phyloP scores from a whole-genome alignment of 2,888 invertebrate species.

The Drosophila neonasuta region DNA sequence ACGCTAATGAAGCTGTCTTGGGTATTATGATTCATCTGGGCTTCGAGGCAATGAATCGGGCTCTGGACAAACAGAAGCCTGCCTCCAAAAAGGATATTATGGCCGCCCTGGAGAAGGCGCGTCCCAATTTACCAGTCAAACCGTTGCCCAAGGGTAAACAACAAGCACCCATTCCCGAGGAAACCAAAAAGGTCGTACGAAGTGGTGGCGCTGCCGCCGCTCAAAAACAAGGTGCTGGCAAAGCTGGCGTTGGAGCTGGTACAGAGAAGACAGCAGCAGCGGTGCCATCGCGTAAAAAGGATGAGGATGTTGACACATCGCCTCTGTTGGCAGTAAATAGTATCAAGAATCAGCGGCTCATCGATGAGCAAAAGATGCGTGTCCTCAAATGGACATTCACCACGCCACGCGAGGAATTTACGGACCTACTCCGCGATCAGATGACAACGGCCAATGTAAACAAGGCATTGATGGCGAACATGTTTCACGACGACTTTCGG shows the following conservation, averaged over 20 bases:
- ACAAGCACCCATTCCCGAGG: slow-evolving; percentile 83
- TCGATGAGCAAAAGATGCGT: slow-evolving; percentile 97
- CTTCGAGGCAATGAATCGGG: slow-evolving; percentile 83
- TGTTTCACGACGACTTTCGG: slow-evolving; percentile 97
- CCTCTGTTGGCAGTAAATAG: slow-evolving; percentile 91
- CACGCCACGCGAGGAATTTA: slow-evolving; percentile 95
- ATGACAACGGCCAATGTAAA: slow-evolving; percentile 95
- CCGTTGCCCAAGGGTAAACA: slow-evolving; percentile 86
- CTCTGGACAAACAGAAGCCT: slow-evolving; percentile 84
- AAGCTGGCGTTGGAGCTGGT: slow-evolving; percentile 39
- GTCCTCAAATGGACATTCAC: slow-evolving; percentile 98
- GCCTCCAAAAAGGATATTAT: slow-evolving; percentile 90
- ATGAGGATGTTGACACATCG: slow-evolving; percentile 91
- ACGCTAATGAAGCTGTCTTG: slow-evolving; percentile 93
- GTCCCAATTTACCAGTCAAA: slow-evolving; percentile 92
- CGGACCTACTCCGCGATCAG: slow-evolving; percentile 94
- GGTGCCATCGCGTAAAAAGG: slow-evolving; percentile 87
- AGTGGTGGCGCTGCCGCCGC: slow-evolving; percentile 68
- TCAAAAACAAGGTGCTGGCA: slow-evolving; percentile 56
- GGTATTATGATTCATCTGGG: slow-evolving; percentile 97
- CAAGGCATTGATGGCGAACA: slow-evolving; percentile 91
- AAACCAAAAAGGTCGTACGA: slow-evolving; percentile 82
- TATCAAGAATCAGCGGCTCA: slow-evolving; percentile 94
- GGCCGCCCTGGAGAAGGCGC: slow-evolving; percentile 91
- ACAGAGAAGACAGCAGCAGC: slow-evolving; percentile 49